These are phyloP conservation scores for Enteromius anoplus DNA, from an alignment of 2,797 vertebrate genomes.

Conservation along the genomic window DNA sequence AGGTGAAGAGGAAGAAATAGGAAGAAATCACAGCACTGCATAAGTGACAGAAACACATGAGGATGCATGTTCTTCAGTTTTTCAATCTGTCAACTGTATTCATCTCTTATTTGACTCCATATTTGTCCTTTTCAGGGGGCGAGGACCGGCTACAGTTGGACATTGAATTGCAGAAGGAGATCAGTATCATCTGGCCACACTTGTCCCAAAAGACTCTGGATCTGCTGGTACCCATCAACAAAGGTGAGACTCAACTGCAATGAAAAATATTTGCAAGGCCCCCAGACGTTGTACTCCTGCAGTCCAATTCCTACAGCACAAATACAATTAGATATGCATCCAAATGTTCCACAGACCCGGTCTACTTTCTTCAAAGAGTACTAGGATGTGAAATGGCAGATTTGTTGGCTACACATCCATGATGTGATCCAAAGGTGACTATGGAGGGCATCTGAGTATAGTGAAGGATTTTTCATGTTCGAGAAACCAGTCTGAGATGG, in stretches of 20 bases:
- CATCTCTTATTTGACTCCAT: background rate
- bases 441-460: too few species aligned
- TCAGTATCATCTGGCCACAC: slow-evolving; percentile 96
- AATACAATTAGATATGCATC: background rate
- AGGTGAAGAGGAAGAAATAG: background rate
- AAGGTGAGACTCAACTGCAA: slow-evolving; percentile 80
- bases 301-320: background rate
- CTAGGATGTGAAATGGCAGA: background rate
- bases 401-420: too few species aligned
- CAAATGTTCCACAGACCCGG: background rate
- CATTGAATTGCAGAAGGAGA: slow-evolving; percentile 93
- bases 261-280: background rate
- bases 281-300: background rate
- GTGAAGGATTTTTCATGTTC: too few species aligned
- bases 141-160: slow-evolving; percentile 93
- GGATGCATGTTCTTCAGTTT: background rate
- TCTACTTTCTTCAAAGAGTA: background rate
- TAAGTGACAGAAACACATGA: background rate
- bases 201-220: slow-evolving; percentile 96
- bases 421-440: too few species aligned
- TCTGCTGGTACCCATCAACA: slow-evolving; percentile 95
- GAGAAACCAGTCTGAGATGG: too few species aligned
- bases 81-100: background rate
- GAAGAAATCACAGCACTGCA: background rate
- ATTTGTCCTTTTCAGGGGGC: slow-evolving; percentile 80